phyloP scores from a whole-genome alignment of 2,113 vertebrate genomes.

The Dinomys branickii region DNA sequence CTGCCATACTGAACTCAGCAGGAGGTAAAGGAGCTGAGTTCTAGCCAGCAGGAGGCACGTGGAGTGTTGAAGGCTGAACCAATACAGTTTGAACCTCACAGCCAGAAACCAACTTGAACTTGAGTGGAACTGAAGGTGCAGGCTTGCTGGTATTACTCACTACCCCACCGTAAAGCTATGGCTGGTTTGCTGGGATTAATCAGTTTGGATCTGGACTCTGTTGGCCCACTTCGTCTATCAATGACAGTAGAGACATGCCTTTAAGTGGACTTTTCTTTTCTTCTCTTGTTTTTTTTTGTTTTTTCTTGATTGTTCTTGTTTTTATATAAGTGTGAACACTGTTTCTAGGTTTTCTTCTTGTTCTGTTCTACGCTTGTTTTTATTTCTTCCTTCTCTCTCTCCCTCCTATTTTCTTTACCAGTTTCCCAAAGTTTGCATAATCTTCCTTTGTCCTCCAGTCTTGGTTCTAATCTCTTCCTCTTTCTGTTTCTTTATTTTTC shows the following conservation, averaged over 20 bases:
- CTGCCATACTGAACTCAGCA: background rate
- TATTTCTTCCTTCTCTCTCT: background rate
- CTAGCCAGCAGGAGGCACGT: background rate
- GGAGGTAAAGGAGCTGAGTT: background rate
- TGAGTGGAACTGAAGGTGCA: background rate
- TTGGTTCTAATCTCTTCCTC: background rate
- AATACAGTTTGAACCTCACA: background rate
- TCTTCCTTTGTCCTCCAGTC: background rate
- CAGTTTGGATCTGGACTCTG: background rate
- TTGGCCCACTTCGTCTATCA: background rate
- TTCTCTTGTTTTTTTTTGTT: background rate
- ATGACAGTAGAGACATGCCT: background rate
- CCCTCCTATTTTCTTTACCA: background rate
- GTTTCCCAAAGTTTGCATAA: background rate
- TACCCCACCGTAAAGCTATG: background rate
- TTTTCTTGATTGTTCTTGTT: background rate
- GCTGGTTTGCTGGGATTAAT: background rate
- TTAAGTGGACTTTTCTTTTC: background rate
- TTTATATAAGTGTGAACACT: background rate
- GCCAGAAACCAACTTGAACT: background rate
- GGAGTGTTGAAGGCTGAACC: background rate
- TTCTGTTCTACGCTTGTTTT: background rate
- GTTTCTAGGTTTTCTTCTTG: background rate
- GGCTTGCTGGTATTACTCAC: background rate
- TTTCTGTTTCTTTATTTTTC: background rate